Base-by-base conservation (phyloP, 2,797 vertebrate genomes). In the Cyprinodon diabolis region DNA sequence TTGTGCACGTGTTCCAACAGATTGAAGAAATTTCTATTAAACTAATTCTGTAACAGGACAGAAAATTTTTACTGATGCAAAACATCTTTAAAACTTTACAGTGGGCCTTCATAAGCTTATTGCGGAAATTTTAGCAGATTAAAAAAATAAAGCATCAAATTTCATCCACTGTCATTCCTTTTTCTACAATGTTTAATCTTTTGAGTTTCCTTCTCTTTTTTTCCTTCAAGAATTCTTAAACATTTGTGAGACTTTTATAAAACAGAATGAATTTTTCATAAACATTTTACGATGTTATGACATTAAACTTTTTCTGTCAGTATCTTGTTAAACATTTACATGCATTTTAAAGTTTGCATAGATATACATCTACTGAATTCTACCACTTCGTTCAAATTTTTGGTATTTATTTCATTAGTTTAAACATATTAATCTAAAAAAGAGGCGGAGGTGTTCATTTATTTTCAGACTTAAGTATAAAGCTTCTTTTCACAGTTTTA, bases 401-500 rank as follows among this genome's bases (percentile, higher is more conserved):
- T 3, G 21, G 25, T 58, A 58, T 58, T 47, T 60, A 30, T 30
- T 14, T 17, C 63, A 25, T 6, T 6, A 30, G 15, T 21, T 25
- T 66, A 30, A 30, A 49, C 47, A 49, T 48, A 11, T 30, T 37
- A 17, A 47, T 66, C 30, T 62, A 15, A 62, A 19, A 8, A 40
- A 62, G 37, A 68, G 21, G 56, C 13, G 15, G 15, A 21, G n/a
- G 21, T 9, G 19, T 12, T 68, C 19, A 8, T 6, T 10, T 43
- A n/a, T 19, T 23, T 25, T 4, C 21, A 23, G 54, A 4, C 6
- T 6, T 14, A 7, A 37, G 17, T 15, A 23, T 73, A 40, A 66
- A 48, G 4, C 57, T 47, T 37, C 30, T 68, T 52, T 65, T 21
- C 45, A 66, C 25, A 55, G 66, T 62, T 62, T 71, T 35, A 68